phyloP scores from a whole-genome alignment of 2,888 invertebrate species.

The Cataglyphis altisquamis region DNA sequence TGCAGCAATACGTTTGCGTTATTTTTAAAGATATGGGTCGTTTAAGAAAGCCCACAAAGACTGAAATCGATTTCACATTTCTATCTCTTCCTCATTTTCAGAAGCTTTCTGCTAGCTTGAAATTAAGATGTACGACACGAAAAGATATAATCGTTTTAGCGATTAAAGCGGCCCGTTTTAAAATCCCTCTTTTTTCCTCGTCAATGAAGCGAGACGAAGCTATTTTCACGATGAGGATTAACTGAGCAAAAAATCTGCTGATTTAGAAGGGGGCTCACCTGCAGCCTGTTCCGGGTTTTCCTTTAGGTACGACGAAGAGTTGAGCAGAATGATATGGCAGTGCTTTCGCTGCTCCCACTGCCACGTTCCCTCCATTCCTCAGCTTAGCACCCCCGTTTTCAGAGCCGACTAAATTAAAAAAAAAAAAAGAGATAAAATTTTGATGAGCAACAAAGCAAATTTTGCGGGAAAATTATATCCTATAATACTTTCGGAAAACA shows the following conservation, averaged over 20 bases:
- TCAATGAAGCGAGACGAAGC: conserved; percentile 43
- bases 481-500: neutral
- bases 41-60: conserved; percentile 22
- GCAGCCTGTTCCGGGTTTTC: conserved; percentile 83
- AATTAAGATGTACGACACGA: conserved; percentile 52
- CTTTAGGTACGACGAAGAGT: conserved; percentile 84
- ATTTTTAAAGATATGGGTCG: conserved; percentile 48
- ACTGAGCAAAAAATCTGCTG: conserved; percentile 60
- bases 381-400: conserved; percentile 80
- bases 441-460: neutral
- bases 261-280: conserved; percentile 77
- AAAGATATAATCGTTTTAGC: conserved; percentile 62
- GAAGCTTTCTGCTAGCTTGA: conserved; percentile 33
- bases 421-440: conserved; percentile 33
- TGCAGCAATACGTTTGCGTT: conserved; percentile 11
- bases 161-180: conserved; percentile 57
- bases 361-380: conserved; percentile 86
- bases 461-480: neutral
- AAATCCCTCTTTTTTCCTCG: conserved; percentile 51
- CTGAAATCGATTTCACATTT: conserved; percentile 31
- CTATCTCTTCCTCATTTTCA: conserved; percentile 2
- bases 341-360: conserved; percentile 85
- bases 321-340: conserved; percentile 85
- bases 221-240: conserved; percentile 39
- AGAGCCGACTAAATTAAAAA: conserved; percentile 77